Evolutionary conservation across 2,797 vertebrate genomes (phyloP).

Genomic region (Sarcoramphus papa): DNA sequence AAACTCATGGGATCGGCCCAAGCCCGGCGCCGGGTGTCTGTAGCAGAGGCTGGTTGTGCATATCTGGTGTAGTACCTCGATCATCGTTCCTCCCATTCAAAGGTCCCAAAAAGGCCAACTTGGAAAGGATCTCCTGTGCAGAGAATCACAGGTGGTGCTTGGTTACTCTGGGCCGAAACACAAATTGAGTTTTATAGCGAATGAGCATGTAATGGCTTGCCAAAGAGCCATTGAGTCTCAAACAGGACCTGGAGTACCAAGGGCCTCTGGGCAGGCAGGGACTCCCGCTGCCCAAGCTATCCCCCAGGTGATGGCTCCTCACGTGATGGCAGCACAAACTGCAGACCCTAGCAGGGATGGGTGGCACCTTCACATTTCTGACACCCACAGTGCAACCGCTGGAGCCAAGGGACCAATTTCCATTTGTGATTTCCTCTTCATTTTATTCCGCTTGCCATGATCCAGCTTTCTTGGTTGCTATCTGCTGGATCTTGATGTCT

Average conservation of each 20-base stretch:
- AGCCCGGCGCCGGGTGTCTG: neutral
- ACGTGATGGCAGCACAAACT: fast-evolving
- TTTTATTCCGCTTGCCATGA: neutral
- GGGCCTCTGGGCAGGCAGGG: neutral
- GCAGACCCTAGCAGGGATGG: neutral
- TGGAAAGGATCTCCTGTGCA: neutral
- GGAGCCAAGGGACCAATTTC: neutral
- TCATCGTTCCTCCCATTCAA: neutral
- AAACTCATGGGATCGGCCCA: neutral
- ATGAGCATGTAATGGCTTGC: neutral
- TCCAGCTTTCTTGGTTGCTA: neutral
- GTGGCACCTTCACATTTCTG: neutral
- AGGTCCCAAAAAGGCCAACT: neutral
- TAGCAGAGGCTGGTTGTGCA: neutral
- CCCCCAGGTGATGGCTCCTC: neutral
- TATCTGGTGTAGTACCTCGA: fast-evolving
- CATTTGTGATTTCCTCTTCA: neutral
- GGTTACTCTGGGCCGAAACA: neutral
- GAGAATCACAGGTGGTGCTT: neutral
- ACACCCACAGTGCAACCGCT: neutral
- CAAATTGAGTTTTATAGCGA: neutral
- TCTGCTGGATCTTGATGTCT: neutral
- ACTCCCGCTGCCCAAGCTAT: fast-evolving
- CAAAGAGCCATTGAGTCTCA: neutral
- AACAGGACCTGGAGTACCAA: neutral